Percentiles rank a stretch among this genome's conserved stretches.
phyloP scores from a whole-genome alignment of 2,888 invertebrate species.

The Salpingus planirostris region DNA sequence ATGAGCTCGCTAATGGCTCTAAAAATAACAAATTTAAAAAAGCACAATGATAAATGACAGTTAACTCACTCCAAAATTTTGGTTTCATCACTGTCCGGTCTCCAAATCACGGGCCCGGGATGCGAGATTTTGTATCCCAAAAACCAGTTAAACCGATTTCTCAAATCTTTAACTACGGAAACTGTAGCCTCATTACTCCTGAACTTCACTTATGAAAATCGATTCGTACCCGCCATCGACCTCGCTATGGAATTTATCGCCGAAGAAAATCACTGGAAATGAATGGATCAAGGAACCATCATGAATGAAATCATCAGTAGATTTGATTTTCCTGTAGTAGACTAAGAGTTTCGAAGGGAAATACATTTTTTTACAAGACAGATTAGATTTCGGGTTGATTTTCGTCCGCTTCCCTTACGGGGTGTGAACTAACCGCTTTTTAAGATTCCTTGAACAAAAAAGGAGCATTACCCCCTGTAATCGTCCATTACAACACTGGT shows the following conservation, averaged over 20 bases:
- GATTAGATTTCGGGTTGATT: constrained; percentile 76
- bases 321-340: constrained; percentile 66
- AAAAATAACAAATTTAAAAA: background rate
- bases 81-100: constrained; percentile 44
- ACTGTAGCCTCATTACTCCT: constrained; percentile 39
- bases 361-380: too few relatives aligned
- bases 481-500: too few relatives aligned
- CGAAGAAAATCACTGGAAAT: constrained; percentile 77
- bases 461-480: too few relatives aligned
- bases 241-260: constrained; percentile 50
- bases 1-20: constrained; percentile 61
- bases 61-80: constrained; percentile 38
- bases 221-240: constrained; percentile 32
- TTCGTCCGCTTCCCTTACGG: background rate
- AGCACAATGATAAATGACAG: background rate
- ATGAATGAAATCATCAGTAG: constrained; percentile 56
- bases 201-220: constrained; percentile 36
- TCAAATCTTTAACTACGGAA: constrained; percentile 45
- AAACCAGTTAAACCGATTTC: constrained; percentile 53
- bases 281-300: constrained; percentile 78
- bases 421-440: too few relatives aligned
- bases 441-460: too few relatives aligned
- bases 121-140: constrained; percentile 61
- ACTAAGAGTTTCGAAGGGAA: constrained; percentile 67
- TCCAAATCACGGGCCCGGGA: constrained; percentile 57